phyloP scores from a whole-genome alignment of 2,888 invertebrate genomes.

The Acholoe squamosa region DNA sequence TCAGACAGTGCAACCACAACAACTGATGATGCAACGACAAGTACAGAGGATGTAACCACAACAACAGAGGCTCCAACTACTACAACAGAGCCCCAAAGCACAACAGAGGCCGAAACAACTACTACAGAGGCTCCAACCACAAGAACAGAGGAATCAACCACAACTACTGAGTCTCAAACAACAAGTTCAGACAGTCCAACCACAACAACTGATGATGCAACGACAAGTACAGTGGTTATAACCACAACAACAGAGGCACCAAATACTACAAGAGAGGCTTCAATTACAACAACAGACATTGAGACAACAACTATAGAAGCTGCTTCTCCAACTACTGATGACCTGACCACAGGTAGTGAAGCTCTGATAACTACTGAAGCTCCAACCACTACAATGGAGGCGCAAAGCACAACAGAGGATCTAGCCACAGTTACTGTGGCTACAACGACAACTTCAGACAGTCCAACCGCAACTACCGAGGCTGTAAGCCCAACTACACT shows the following conservation, averaged over 20 bases:
- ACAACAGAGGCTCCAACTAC: not conserved
- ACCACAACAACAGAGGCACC: no score
- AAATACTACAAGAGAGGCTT: no score
- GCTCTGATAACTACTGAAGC: no score
- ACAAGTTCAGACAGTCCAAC: not conserved
- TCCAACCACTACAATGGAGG: no score
- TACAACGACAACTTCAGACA: not conserved
- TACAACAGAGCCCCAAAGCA: not conserved
- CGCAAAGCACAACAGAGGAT: not conserved
- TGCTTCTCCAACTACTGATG: no score
- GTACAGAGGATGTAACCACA: not conserved
- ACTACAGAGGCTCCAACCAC: not conserved
- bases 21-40: not conserved
- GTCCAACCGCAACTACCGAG: not conserved
- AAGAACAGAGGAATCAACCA: not conserved
- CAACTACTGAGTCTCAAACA: not conserved
- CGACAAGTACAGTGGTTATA: no score
- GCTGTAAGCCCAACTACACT: not conserved
- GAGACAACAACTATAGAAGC: no score
- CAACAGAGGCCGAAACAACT: not conserved
- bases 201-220: no score
- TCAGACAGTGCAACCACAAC: not conserved
- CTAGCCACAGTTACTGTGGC: not conserved
- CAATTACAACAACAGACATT: no score
- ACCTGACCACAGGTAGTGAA: no score